Evolutionary conservation across 2,113 vertebrate species (phyloP), one percentile per base, ranked within the genome.

Genomic region (Lepus europaeus): DNA sequence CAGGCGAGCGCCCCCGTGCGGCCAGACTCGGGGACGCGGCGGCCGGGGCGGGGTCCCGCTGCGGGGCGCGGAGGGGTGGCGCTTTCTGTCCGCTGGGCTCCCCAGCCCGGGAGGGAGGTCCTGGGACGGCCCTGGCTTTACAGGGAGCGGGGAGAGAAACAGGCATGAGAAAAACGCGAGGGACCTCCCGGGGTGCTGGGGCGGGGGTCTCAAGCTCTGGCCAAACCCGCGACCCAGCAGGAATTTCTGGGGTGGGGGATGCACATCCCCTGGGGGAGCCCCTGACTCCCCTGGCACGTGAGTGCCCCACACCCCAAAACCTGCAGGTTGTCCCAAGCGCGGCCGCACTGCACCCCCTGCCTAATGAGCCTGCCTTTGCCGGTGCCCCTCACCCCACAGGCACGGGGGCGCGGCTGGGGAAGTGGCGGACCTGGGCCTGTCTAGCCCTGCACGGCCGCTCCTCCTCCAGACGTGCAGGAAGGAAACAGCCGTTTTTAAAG

Each of bases 401-500:
- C 85, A 29, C 31, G 25, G 81, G 10, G n/a, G 25, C 68, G 25
- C 66, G 2, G 17, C 10, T 8, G 56, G 51, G 39, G 70, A 76
- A 27, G 8, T 6, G 16, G 74, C 22, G 5, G 31, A 6, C 12
- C 49, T 31, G 87, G 66, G n/a, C 20, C 51, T 45, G n/a, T 73
- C 81, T 76, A 51, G 83, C 61, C 9, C 45, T 45, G 45, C 45
- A 45, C 45, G 5, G 45, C 45, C 45, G 45, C 45, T 45, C 3
- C 29, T 31, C 76, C 70, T 66, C 27, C 20, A 14, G 72, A 5
- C 63, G 22, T 70, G 31, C 76, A 8, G 7, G 77, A 39, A 59
- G 22, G 17, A 4, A 82, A 96, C 20, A 81, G 39, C 29, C 63
- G 56, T 63, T 73, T 96, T 74, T 17, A 49, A 90, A 87, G 74